Evolutionary conservation across 2,113 vertebrate genomes (phyloP).

Genomic region (Myiozetetes cayanensis): DNA sequence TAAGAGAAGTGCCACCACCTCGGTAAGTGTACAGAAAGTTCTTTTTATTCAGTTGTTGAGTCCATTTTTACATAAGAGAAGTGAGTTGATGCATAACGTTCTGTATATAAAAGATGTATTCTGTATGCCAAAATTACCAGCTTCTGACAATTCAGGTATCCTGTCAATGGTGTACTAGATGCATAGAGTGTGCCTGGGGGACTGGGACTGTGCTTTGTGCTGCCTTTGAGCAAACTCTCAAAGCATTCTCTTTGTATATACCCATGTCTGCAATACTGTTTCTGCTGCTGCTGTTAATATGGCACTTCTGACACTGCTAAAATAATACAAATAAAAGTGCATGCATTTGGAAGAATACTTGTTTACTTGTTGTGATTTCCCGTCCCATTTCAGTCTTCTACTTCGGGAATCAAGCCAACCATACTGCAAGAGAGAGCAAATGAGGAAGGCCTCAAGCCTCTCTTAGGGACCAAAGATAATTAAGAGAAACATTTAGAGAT

Average conservation of each 20-base stretch:
- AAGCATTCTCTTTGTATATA: neutral
- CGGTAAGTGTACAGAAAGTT: neutral
- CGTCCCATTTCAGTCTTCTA: neutral
- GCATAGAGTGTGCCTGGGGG: neutral
- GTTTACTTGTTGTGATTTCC: neutral
- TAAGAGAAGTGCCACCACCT: neutral
- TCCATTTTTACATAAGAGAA: neutral
- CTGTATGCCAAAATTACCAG: neutral
- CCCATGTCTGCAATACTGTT: neutral
- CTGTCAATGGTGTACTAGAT: neutral
- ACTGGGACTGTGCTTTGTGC: neutral
- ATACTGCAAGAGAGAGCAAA: neutral
- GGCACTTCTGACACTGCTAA: neutral
- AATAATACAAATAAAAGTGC: neutral
- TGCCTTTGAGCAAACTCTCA: neutral
- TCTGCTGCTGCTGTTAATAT: neutral
- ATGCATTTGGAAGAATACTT: neutral
- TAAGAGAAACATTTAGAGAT: slow-evolving; percentile 43
- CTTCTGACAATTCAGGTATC: neutral
- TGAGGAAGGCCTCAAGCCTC: slow-evolving; percentile 1
- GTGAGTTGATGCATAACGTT: neutral
- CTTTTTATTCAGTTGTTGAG: neutral
- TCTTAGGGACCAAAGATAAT: slow-evolving; percentile 47
- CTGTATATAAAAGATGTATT: neutral
- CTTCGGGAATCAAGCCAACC: neutral